Percentiles rank a stretch among this genome's conserved stretches.
Conservation (phyloP, 1,140 invertebrate species). For the Leguminivora glycinivorella region DNA sequence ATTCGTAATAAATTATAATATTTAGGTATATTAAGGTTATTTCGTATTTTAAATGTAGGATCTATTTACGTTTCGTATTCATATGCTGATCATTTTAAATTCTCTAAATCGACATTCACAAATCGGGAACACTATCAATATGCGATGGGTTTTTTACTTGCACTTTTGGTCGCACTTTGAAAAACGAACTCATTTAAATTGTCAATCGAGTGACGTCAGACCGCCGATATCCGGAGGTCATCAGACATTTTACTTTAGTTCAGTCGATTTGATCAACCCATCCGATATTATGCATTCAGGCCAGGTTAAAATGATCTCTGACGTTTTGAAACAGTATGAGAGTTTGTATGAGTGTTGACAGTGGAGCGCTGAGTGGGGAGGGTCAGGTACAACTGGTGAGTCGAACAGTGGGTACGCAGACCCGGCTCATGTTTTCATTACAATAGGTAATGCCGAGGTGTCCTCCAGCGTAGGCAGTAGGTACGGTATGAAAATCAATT, state of each 20-base stretch:
- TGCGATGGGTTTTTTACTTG: slow-evolving; percentile 21
- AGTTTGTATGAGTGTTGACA: slow-evolving; percentile 31
- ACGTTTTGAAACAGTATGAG: slow-evolving; percentile 22
- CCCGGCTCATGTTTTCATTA: slow-evolving; percentile 68
- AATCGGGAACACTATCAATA: background rate
- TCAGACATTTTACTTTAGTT: slow-evolving; percentile 43
- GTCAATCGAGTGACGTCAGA: slow-evolving; percentile 36
- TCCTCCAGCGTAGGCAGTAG: slow-evolving; percentile 40
- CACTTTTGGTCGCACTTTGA: background rate
- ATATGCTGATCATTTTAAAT: background rate
- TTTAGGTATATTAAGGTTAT: no score
- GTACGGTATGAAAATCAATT: slow-evolving; percentile 54
- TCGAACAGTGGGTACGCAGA: slow-evolving; percentile 44
- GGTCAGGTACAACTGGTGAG: slow-evolving; percentile 50
- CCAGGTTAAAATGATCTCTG: slow-evolving; percentile 42
- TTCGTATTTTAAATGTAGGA: no score
- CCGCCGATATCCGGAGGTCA: slow-evolving; percentile 52
- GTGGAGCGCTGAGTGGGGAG: slow-evolving; percentile 33
- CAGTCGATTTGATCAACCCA: slow-evolving; percentile 37
- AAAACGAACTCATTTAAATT: slow-evolving; percentile 35
- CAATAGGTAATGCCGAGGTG: slow-evolving; percentile 68
- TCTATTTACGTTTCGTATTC: background rate
- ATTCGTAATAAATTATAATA: no score
- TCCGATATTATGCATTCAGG: slow-evolving; percentile 40
- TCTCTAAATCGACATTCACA: background rate